Conservation (phyloP, 2,888 invertebrate species). For the Drosophila fulvimacula region DNA sequence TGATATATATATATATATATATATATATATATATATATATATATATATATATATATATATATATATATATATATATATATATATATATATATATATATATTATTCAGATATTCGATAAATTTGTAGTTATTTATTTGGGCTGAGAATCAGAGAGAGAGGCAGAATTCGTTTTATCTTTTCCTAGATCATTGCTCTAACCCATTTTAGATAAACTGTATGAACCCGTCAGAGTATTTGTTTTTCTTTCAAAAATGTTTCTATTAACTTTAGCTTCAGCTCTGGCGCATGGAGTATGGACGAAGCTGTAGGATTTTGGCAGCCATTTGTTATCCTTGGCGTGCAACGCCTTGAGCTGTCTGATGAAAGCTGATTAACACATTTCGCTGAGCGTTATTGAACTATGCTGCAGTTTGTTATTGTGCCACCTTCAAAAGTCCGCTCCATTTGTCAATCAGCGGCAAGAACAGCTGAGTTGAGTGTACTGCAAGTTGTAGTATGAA, state of each 20-base stretch:
- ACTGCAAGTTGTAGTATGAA: slow-evolving; percentile 16
- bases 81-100: too few species aligned
- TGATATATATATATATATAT: too few species aligned
- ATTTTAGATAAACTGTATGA: too few species aligned
- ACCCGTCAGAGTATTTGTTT: not conserved
- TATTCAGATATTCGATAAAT: too few species aligned
- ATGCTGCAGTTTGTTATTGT: slow-evolving; percentile 31
- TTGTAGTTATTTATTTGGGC: too few species aligned
- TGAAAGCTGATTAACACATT: slow-evolving; percentile 20
- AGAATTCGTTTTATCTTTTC: too few species aligned
- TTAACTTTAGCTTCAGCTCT: not conserved
- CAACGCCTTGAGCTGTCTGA: not conserved
- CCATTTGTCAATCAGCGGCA: slow-evolving; percentile 67
- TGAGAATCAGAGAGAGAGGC: too few species aligned
- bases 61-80: too few species aligned
- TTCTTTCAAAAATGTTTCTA: not conserved
- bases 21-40: too few species aligned
- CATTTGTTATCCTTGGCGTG: not conserved
- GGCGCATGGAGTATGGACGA: not conserved
- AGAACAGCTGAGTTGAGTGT: slow-evolving; percentile 28
- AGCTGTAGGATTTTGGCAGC: not conserved
- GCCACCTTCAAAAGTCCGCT: slow-evolving; percentile 47
- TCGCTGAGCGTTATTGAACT: slow-evolving; percentile 8
- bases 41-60: too few species aligned
- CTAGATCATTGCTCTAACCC: too few species aligned